Percentiles rank a stretch among this genome's conserved stretches.
Conservation (phyloP, 2,113 vertebrate genomes). For the Gorsachius goisagi region DNA sequence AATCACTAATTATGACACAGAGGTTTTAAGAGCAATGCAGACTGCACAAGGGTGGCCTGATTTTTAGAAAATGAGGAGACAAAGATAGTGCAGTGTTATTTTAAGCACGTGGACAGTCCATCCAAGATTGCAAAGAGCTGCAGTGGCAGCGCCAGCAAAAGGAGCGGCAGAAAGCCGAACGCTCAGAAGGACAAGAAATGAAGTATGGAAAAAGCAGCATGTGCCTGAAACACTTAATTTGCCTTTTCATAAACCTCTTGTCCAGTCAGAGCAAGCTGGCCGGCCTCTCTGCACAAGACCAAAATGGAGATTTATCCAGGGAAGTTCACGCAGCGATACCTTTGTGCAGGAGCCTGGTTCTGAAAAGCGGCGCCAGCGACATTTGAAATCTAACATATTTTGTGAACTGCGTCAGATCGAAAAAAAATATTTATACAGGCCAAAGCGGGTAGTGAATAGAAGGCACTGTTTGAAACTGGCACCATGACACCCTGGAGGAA, state of each 20-base stretch:
- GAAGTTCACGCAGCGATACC: background rate
- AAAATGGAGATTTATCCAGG: background rate
- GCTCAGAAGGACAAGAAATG: background rate
- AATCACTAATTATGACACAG: slow-evolving; percentile 67
- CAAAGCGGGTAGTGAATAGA: slow-evolving; percentile 21
- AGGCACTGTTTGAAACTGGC: slow-evolving; percentile 57
- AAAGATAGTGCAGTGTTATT: slow-evolving; percentile 16
- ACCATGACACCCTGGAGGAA: slow-evolving; percentile 36
- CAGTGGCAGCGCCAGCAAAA: background rate
- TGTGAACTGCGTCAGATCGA: background rate
- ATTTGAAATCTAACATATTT: background rate
- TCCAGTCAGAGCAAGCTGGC: background rate
- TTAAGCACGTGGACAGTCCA: background rate
- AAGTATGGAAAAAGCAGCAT: background rate
- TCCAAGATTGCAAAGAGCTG: background rate
- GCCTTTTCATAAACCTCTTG: background rate
- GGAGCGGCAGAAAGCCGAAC: background rate
- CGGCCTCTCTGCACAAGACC: background rate
- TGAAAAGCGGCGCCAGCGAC: background rate
- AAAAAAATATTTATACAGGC: slow-evolving; percentile 24
- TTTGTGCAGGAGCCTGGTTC: background rate
- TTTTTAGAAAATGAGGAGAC: slow-evolving; percentile 36
- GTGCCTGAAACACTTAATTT: background rate
- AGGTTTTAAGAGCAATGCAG: slow-evolving; percentile 40
- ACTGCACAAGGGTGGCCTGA: slow-evolving; percentile 36